These are phyloP conservation scores for Listronotus oregonensis DNA, from an alignment of 1,140 invertebrate species.

Conservation along the genomic window DNA sequence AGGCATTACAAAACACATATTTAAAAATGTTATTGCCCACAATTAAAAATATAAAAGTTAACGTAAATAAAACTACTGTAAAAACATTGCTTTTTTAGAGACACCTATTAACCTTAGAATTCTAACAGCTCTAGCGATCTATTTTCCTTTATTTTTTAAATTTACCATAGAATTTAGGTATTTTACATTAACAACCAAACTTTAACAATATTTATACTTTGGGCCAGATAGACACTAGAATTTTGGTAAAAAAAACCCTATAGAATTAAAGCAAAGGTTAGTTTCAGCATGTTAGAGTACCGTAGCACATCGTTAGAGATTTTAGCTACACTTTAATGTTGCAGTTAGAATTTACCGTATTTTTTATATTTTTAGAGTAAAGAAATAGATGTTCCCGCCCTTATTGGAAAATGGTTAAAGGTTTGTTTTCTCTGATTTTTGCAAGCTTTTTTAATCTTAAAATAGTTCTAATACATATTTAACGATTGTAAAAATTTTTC, in stretches of 20 bases:
- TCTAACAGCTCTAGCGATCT: constrained; percentile 20
- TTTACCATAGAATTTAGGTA: constrained; percentile 25
- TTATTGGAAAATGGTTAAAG: constrained; percentile 48
- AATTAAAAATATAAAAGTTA: too few species aligned
- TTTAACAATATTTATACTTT: constrained; percentile 18
- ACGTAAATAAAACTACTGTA: constrained; percentile 9
- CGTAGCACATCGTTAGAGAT: not conserved
- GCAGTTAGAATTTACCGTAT: constrained; percentile 18
- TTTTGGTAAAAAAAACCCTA: constrained; percentile 12
- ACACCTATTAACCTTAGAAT: constrained; percentile 15
- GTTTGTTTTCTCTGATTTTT: constrained; percentile 46
- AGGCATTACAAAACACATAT: too few species aligned
- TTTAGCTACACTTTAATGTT: constrained; percentile 8
- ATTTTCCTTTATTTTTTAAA: constrained; percentile 10
- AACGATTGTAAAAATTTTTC: too few species aligned
- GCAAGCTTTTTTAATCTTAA: constrained; percentile 13
- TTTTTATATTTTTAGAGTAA: constrained; percentile 39
- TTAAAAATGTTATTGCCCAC: too few species aligned
- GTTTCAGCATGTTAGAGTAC: constrained; percentile 17
- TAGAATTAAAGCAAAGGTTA: constrained; percentile 10
- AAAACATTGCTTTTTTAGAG: constrained; percentile 17
- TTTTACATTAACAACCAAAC: constrained; percentile 7
- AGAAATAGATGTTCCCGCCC: constrained; percentile 41
- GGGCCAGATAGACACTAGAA: constrained; percentile 20
- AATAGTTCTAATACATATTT: too few species aligned